Conservation (phyloP, 2,113 vertebrate species). For the Microcebus griseorufus region DNA sequence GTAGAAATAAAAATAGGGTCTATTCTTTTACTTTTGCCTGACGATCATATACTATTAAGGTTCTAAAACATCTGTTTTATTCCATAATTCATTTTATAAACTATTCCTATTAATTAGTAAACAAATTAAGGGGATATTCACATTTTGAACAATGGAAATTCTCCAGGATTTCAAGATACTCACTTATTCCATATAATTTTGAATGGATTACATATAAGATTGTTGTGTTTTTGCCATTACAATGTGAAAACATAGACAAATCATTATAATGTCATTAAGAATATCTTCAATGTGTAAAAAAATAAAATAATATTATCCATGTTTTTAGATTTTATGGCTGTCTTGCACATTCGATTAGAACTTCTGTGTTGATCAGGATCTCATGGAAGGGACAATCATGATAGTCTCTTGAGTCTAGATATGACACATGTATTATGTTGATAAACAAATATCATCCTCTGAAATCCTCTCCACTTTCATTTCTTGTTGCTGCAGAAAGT, state of each 20-base stretch:
- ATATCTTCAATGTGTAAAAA: not conserved
- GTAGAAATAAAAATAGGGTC: conserved; percentile 47
- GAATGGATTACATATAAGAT: not conserved
- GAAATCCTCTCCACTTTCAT: not conserved
- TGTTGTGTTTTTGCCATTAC: not conserved
- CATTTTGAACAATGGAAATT: conserved; percentile 7
- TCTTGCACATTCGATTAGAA: not conserved
- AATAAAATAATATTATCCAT: not conserved
- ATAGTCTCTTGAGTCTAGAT: not conserved
- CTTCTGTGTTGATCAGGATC: not conserved
- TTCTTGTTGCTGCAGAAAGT: not conserved
- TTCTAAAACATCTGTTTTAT: conserved; percentile 26
- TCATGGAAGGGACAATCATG: not conserved
- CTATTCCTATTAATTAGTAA: not conserved
- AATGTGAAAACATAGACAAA: not conserved
- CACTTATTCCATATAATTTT: not conserved
- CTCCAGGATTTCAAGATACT: not conserved
- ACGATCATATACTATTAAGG: not conserved
- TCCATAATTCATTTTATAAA: conserved; percentile 8
- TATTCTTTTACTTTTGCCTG: not conserved
- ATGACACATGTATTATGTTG: not conserved
- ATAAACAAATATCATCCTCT: not conserved
- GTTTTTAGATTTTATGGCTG: not conserved
- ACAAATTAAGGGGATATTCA: not conserved
- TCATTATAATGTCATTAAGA: not conserved